Evolutionary conservation across 1,140 invertebrate species (phyloP), one percentile per base, ranked within the genome.

Genomic region (Babylonia areolata): DNA sequence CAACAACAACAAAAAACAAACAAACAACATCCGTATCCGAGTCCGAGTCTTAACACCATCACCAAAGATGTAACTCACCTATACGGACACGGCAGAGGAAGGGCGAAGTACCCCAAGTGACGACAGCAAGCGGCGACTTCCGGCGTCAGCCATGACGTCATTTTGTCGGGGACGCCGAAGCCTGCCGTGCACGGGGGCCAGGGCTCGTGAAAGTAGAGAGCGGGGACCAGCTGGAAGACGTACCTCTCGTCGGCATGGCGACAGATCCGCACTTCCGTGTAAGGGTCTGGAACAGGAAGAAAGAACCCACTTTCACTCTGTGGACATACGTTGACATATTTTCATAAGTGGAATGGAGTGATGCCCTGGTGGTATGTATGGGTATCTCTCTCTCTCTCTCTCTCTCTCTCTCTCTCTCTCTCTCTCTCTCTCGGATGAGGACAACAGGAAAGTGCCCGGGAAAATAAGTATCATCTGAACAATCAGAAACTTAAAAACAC

Each of bases 211-310:
- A 89, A 89, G 37, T 64, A 58, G n/a, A 89, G 83, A 17, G 86
- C 86, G 37, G 88, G 88, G 1, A 87, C 84, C 2, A 89, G 86
- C 75, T 89, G 84, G 33, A 89, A 87, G 42, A 85, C 20, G 75
- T 87, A 87, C 6, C 40, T 12, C n/a, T 87, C 85, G 1, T 40
- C 75, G 23, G 51, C 37, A n/a, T 51, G 9, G 28, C 75, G 46
- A 17, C 37, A 64, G 17, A 89, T 87, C 77, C 84, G 85, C 23
- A 89, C 81, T 31, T 87, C 79, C n/a, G 88, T 87, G 81, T 86
- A 87, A 23, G 88, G 88, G n/a, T 89, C 88, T 89, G 84, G 31
- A 73, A 64, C 3, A 78, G 23, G 23, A 51, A 40, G n/a, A 5
- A 85, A n/a, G n/a, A n/a, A n/a, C n/a, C n/a, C n/a, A n/a, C n/a